Base-by-base conservation (phyloP, 2,113 vertebrate species). In the Holacanthus passer region DNA sequence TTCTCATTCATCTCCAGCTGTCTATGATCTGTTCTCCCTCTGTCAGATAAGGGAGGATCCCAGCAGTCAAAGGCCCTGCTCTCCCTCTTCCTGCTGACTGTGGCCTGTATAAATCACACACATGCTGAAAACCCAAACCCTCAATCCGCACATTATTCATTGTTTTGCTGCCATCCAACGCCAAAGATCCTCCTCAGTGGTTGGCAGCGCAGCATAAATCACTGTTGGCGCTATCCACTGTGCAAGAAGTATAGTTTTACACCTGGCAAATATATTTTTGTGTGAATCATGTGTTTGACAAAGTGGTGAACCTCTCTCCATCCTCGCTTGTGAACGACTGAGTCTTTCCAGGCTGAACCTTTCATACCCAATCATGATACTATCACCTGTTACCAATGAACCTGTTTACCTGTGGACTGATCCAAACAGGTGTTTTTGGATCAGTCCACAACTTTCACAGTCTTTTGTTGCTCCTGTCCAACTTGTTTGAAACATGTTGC, bases 21-120 rank as follows among this genome's bases (percentile, higher is more conserved):
- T 75, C 79, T 59, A 14, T 60, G 60, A 76, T 63, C 74, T 71
- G 72, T 69, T 86, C 27, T 59, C 47, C 52, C 72, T 60, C 55
- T 56, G 48, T 82, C 71, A 80, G 47, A 76, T 55, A 63, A 41
- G 52, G 66, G 73, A 81, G 68, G 73, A 77, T 55, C 67, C 71
- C 22, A 5, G 0, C 27, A 71, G 77, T 45, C 73, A 81, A 77
- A 88, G 74, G 74, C 74, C 66, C 71, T 53, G 71, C 53, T 77
- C 77, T 58, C 52, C 63, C 50, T 70, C 37, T 63, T 74, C 63
- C 69, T 59, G 48, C 58, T 20, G 64, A 37, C 41, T 31, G 45
- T n/a, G 10, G 67, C 52, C 47, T 22, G n/a, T 19, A 70, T 73
- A 83, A 75, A 87, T 77, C 75, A 58, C 55, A 31, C 24, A 35